These are phyloP conservation scores for Saccopteryx leptura DNA, from an alignment of 2,113 vertebrate genomes.

Conservation along the genomic window DNA sequence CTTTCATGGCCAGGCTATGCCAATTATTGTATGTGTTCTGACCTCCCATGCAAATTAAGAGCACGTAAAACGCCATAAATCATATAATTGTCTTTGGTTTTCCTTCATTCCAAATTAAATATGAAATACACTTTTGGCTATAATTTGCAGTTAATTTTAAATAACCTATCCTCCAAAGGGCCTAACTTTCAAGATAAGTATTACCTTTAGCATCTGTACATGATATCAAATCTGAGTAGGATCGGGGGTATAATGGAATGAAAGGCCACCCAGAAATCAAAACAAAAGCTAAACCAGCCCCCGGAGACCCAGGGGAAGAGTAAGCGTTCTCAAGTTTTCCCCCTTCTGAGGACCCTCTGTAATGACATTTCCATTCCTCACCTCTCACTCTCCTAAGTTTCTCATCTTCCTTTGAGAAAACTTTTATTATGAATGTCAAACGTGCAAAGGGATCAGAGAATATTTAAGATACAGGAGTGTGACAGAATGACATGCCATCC, in stretches of 20 bases:
- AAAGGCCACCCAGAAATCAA: conserved; percentile 27
- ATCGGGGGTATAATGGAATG: background rate
- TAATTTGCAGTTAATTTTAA: background rate
- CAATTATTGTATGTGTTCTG: background rate
- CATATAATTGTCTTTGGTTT: background rate
- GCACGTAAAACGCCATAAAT: background rate
- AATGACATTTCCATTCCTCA: background rate
- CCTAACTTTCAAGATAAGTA: conserved; percentile 41
- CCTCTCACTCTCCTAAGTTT: background rate
- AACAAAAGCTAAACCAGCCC: background rate
- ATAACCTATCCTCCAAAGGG: background rate
- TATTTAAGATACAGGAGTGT: background rate
- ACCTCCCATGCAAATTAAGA: background rate
- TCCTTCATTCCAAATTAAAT: background rate
- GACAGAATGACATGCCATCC: background rate
- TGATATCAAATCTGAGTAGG: background rate
- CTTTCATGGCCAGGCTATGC: background rate
- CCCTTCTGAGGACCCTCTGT: background rate
- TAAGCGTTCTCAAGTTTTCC: background rate
- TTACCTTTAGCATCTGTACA: background rate
- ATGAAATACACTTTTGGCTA: background rate
- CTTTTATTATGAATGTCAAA: conserved; percentile 24
- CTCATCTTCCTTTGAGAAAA: background rate
- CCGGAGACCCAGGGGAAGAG: background rate
- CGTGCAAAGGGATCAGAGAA: background rate